These are phyloP conservation scores for Pyrocoelia pectoralis DNA, from an alignment of 2,888 invertebrate species.

Conservation along the genomic window DNA sequence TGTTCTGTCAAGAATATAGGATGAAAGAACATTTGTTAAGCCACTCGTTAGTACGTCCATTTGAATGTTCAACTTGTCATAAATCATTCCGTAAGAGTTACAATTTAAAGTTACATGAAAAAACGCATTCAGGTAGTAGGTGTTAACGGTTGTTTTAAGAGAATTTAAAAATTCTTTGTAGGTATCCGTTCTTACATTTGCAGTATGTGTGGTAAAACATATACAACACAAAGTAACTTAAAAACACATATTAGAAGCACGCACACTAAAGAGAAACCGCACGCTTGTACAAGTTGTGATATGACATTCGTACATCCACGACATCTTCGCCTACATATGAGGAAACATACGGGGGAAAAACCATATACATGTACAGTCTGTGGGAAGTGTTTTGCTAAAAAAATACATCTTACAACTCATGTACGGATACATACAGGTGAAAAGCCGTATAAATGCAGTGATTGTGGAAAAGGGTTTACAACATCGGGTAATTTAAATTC, in stretches of 20 bases:
- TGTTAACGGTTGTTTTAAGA: not conserved
- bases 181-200: constrained; percentile 46
- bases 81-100: constrained; percentile 44
- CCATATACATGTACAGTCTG: constrained; percentile 47
- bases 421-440: constrained; percentile 48
- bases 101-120: constrained; percentile 46
- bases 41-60: constrained; percentile 43
- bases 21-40: constrained; percentile 46
- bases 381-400: constrained; percentile 47
- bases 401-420: constrained; percentile 48
- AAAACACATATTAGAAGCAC: constrained; percentile 46
- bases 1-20: constrained; percentile 42
- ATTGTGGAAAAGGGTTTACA: constrained; percentile 47
- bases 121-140: constrained; percentile 45
- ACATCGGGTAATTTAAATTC: constrained; percentile 47
- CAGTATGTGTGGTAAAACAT: constrained; percentile 47
- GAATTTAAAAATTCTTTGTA: constrained; percentile 19
- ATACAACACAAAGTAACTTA: constrained; percentile 48
- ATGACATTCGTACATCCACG: constrained; percentile 48
- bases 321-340: constrained; percentile 46
- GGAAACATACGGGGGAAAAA: constrained; percentile 49
- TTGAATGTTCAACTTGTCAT: constrained; percentile 44
- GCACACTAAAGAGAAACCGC: constrained; percentile 46
- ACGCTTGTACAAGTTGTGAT: constrained; percentile 46
- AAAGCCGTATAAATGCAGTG: constrained; percentile 45